Evolutionary conservation across 2,113 vertebrate species (phyloP), one percentile per base, ranked within the genome.

Genomic region (Cariama cristata): DNA sequence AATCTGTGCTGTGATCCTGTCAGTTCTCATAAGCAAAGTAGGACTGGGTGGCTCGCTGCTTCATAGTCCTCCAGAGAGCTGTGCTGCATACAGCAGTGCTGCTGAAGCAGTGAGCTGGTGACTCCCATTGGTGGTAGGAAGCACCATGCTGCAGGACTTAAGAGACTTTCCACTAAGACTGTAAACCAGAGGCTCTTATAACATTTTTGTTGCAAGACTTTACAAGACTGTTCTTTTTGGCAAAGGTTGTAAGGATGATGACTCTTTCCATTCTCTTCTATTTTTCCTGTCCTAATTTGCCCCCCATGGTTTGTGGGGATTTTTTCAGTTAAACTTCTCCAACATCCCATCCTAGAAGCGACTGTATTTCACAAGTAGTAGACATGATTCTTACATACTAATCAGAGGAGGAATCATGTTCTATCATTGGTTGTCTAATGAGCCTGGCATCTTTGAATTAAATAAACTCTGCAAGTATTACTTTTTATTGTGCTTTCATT

Each of bases 401-500:
- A 44, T 80, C 58, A 71, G 59, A 92, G 50, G 44, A 1, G 0
- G 59, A 88, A 86, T 83, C 59, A 45, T 53, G 8, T 69, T 93
- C 53, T 88, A 53, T 76, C 67, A 79, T 80, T 30, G 6, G n/a
- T 45, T 67, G 73, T 56, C 92, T 88, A 95, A 88, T 7, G 12
- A 93, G 79, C 62, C 35, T 75, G 72, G 52, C 30, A 89, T 94
- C 58, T 91, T 82, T 79, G 73, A 91, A 93, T 95, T 94, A 96
- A 93, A 93, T 90, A 96, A 94, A 83, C 82, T 82, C 88, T 79
- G 42, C n/a, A 88, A 93, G 79, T 92, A 80, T 93, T 90, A 91
- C 84, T 91, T 97, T 94, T 93, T 88, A 91, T 81, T 92, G 40
- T 77, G 55, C 55, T 92, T 95, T 95, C 81, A 88, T 92, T 93